Evolutionary conservation across 1,140 invertebrate genomes (phyloP), one percentile per base, ranked within the genome.

Genomic region (Phymorhynchus buccinoides): DNA sequence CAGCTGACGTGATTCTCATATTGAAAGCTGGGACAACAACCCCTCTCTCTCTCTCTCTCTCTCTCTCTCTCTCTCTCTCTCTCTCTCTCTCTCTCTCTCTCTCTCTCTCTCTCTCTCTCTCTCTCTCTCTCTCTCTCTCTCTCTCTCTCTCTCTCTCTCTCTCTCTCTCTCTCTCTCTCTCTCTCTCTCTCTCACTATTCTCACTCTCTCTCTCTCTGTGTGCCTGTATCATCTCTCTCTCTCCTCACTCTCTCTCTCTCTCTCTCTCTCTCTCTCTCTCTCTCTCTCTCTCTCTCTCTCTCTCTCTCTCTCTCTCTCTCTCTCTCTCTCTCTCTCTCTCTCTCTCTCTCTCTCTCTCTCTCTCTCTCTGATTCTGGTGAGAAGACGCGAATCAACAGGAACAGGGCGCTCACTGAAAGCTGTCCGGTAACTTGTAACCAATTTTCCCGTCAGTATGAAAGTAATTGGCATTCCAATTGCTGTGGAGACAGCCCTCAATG

Each of bases 241-340:
- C n/a, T 30, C n/a, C 22, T 66, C 62, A 14, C 62, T 66, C 22
- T 66, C 62, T 66, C 62, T 66, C 62, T 66, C 7, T 66, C 62
- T 66, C 62, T 66, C 62, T 66, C 62, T 66, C 7, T 66, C 62
- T 66, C 62, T 66, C 7, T 66, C 7, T 71, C 18, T 71, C 68
- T 71, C 68, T 71, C 68, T 71, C 68, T 71, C 30, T 71, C 16
- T 71, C 30, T 71, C 68, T 71, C 68, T 71, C 68, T 71, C 68
- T 71, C 68, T 71, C 18, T 71, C 68, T 71, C 30, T 71, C 42
- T 75, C 41, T 41, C 18, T 37, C 71, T 1, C 52, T 44, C 4
- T n/a, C 30, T 44, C 42, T n/a, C 27, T 80, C 9, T 30, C 75
- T 62, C 37, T 14, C 62, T 39, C 48, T 41, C 48, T 27, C 35